phyloP scores from a whole-genome alignment of 2,888 invertebrate species.

The Sepioteuthis lessoniana region DNA sequence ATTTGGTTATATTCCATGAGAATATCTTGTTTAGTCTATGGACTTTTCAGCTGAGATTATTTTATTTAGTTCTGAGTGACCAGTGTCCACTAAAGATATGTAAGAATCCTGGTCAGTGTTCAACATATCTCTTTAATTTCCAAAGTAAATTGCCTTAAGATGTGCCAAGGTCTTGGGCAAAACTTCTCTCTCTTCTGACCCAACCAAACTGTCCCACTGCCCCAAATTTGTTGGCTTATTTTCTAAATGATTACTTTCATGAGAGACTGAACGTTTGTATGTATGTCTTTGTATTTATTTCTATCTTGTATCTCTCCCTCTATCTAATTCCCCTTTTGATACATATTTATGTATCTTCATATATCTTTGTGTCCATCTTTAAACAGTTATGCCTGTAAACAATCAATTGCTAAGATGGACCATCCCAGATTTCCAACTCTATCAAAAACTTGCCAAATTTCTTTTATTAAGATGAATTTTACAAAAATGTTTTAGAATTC shows the following conservation, averaged over 20 bases:
- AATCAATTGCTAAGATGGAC: too few relatives aligned
- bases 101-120: background rate
- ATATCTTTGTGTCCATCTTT: too few relatives aligned
- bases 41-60: background rate
- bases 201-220: background rate
- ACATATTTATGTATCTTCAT: too few relatives aligned
- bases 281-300: background rate
- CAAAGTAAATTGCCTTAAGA: background rate
- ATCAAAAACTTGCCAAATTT: too few relatives aligned
- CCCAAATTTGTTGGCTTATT: background rate
- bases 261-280: too few relatives aligned
- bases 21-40: too few relatives aligned
- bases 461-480: too few relatives aligned
- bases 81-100: background rate
- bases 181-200: background rate
- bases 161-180: background rate
- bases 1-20: too few relatives aligned
- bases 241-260: background rate
- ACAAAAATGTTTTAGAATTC: too few relatives aligned
- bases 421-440: too few relatives aligned
- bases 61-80: background rate
- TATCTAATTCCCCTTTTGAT: background rate
- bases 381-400: too few relatives aligned
- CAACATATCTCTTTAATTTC: slow-evolving; percentile 8
- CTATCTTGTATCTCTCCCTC: background rate